Evolutionary conservation across 2,797 vertebrate genomes (phyloP).

Genomic region (Ispidina picta): DNA sequence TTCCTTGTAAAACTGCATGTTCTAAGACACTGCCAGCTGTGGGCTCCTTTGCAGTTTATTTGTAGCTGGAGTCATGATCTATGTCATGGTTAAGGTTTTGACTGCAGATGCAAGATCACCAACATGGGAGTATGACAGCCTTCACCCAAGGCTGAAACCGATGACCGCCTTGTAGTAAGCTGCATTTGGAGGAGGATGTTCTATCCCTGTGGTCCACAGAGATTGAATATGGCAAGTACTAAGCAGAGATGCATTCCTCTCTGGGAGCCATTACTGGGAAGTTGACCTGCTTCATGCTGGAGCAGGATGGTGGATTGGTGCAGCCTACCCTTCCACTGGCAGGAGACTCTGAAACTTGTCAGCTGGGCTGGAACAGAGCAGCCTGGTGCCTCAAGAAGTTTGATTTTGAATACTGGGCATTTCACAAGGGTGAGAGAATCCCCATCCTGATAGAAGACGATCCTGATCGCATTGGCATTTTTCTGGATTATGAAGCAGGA

Average conservation of each 20-base stretch:
- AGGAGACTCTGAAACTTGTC: slow-evolving; percentile 67
- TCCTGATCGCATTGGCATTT: slow-evolving; percentile 72
- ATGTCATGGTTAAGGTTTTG: neutral
- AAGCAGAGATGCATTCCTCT: slow-evolving; percentile 73
- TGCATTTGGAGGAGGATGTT: slow-evolving; percentile 58
- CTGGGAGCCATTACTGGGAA: slow-evolving; percentile 82
- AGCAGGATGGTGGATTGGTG: slow-evolving; percentile 77
- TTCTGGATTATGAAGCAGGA: slow-evolving; percentile 80
- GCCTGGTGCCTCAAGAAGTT: slow-evolving; percentile 81
- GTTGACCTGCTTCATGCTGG: slow-evolving; percentile 75
- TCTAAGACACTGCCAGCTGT: neutral
- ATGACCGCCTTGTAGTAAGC: slow-evolving; percentile 61
- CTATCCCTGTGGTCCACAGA: slow-evolving; percentile 43
- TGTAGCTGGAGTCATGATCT: neutral
- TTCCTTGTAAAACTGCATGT: neutral
- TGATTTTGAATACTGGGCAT: slow-evolving; percentile 80
- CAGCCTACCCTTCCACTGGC: slow-evolving; percentile 73
- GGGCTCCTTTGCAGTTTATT: neutral
- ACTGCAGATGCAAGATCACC: slow-evolving; percentile 77
- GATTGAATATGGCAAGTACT: slow-evolving; percentile 78
- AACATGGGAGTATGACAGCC: slow-evolving; percentile 70
- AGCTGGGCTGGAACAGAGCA: slow-evolving; percentile 76
- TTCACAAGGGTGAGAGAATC: slow-evolving; percentile 77
- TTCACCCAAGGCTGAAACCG: slow-evolving; percentile 72
- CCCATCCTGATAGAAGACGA: slow-evolving; percentile 58